Base-by-base conservation (phyloP, 2,888 invertebrate genomes). In the Eilema caniola region DNA sequence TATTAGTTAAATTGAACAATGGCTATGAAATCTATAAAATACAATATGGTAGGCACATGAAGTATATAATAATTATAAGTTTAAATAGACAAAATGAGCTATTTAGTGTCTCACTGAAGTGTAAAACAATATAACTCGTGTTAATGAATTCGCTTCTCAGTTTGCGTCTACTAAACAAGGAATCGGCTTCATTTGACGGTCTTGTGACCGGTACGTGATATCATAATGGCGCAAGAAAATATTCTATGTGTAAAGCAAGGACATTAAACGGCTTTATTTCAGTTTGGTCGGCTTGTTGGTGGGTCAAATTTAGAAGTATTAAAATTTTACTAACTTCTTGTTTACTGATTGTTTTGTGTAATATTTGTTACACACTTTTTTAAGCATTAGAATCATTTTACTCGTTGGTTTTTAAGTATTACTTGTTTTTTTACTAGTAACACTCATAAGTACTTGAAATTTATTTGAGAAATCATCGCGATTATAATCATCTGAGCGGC, bases 101-200 rank as follows among this genome's bases (percentile, higher is more conserved):
- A 57, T 56, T 56, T 63, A 63, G 37, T 70, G 23, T 74, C 31
- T 65, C 10, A 12, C 24, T 33, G 47, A 60, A 28, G 59, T 60
- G 25, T 31, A 60, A 31, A 60, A 68, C 57, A 64, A 65, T 56
- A 53, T 23, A 64, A 37, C 16, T 25, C 33, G 60, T 53, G 65
- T 65, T 69, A 69, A 64, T 69, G 59, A 77, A 77, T 64, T 70
- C 63, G 70, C 37, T 47, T 53, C 56, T 62, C 60, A 69, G 56
- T 70, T 70, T 56, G 37, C 65, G 60, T 16, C 41, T 65, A 16
- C 57, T 66, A 66, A 62, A 70, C 56, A 70, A 70, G 66, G 70
- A 60, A 16, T 68, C 25, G 14, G 25, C 37, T 68, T 23, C 62
- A 68, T 56, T 28, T 24, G 31, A 62, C n/a, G 24, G n/a, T 61